A percentile compares a stretch with the other conserved stretches of the same genome.
Conservation (phyloP, 1,140 invertebrate species). For the Scaptomyza montana region DNA sequence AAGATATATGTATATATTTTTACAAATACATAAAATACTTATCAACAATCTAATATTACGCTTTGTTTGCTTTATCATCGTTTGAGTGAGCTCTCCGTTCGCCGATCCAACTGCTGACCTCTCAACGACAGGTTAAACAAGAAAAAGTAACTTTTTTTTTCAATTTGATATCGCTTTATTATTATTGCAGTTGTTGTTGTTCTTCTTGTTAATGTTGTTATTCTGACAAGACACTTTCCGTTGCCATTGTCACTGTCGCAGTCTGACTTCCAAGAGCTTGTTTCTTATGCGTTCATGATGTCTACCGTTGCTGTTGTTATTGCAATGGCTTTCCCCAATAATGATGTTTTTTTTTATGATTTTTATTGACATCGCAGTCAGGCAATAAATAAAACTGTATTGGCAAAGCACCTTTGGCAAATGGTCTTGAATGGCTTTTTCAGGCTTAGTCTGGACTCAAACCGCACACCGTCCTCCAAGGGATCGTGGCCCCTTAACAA, state of each 20-base stretch:
- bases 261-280: constrained; percentile 50
- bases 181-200: constrained; percentile 59
- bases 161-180: constrained; percentile 79
- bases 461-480: background rate
- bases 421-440: constrained; percentile 41
- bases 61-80: constrained; percentile 63
- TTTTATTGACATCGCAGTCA: constrained; percentile 70
- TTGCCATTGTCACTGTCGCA: constrained; percentile 72
- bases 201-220: constrained; percentile 40
- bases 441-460: constrained; percentile 19
- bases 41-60: constrained; percentile 53
- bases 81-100: constrained; percentile 28
- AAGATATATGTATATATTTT: background rate
- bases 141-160: constrained; percentile 72
- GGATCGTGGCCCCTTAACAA: constrained; percentile 59
- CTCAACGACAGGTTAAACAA: constrained; percentile 42
- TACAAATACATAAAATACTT: constrained; percentile 20
- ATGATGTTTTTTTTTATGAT: constrained; percentile 65
- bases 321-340: constrained; percentile 60
- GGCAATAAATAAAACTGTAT: constrained; percentile 68
- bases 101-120: background rate
- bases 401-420: constrained; percentile 30
- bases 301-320: background rate
- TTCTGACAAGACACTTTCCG: constrained; percentile 73
- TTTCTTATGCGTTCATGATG: constrained; percentile 53